Conservation (phyloP, 1,140 invertebrate species). For the Apis dorsata region DNA sequence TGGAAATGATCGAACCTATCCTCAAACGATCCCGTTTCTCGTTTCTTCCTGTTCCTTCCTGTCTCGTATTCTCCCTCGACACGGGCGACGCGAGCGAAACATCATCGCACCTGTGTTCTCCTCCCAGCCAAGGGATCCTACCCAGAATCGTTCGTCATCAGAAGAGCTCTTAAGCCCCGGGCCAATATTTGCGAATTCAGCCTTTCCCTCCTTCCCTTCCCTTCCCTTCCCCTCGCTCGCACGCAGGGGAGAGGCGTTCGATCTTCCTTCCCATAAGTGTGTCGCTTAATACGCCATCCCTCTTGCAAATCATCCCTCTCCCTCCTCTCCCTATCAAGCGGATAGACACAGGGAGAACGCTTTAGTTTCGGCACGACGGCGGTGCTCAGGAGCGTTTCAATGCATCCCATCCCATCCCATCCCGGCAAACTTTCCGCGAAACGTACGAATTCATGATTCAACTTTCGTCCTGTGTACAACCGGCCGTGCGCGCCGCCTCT, state of each 20-base stretch:
- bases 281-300: conserved; percentile 32
- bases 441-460: conserved; percentile 62
- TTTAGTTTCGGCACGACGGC: neutral
- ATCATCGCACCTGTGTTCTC: conserved; percentile 10
- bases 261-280: conserved; percentile 25
- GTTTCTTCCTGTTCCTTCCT: neutral
- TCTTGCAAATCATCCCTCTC: no score
- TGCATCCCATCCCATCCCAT: neutral
- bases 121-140: no score
- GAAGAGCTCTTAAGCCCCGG: conserved; percentile 37
- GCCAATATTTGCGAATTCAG: conserved; percentile 64
- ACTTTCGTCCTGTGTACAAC: conserved; percentile 43
- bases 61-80: neutral
- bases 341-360: conserved; percentile 12
- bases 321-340: no score
- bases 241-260: no score
- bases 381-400: conserved; percentile 15
- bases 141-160: conserved; percentile 19
- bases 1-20: neutral
- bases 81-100: neutral
- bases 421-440: conserved; percentile 44
- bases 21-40: neutral
- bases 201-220: conserved; percentile 21
- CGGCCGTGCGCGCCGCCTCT: conserved; percentile 27
- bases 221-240: conserved; percentile 4